Conservation (phyloP, 2,888 invertebrate genomes). For the Pseudococcus jackbeardsleyi region DNA sequence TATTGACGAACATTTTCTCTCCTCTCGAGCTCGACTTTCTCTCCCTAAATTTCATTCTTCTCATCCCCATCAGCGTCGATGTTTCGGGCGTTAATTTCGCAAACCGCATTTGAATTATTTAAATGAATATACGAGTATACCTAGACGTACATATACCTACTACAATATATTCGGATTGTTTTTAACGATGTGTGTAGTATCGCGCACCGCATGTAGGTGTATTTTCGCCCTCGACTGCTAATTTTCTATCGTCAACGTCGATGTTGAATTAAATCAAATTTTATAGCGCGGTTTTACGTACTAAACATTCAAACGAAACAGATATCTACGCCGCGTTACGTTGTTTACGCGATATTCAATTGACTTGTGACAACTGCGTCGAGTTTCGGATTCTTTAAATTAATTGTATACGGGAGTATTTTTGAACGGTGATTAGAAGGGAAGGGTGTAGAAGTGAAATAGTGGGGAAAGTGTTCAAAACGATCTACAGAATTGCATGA, state of each 20-base stretch:
- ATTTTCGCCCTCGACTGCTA: conserved; percentile 5
- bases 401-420: too few relatives aligned
- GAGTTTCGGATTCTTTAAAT: too few relatives aligned
- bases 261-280: conserved; percentile 17
- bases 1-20: conserved; percentile 24
- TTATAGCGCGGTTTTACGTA: conserved; percentile 5
- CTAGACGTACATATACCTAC: background rate
- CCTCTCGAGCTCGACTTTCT: background rate
- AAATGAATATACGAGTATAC: conserved; percentile 5
- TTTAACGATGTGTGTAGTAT: conserved; percentile 11
- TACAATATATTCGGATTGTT: background rate
- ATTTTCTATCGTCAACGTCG: conserved; percentile 23
- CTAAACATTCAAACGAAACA: background rate
- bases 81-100: conserved; percentile 13
- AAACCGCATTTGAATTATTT: background rate
- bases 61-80: background rate
- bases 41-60: background rate
- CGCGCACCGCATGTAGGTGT: conserved; percentile 2
- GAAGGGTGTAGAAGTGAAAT: too few relatives aligned
- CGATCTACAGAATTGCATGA: too few relatives aligned
- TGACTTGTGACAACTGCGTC: background rate
- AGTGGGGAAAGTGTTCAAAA: too few relatives aligned
- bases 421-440: background rate
- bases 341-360: background rate
- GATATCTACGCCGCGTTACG: background rate